phyloP scores from a whole-genome alignment of 2,888 invertebrate genomes.

The Andrena dorsata region DNA sequence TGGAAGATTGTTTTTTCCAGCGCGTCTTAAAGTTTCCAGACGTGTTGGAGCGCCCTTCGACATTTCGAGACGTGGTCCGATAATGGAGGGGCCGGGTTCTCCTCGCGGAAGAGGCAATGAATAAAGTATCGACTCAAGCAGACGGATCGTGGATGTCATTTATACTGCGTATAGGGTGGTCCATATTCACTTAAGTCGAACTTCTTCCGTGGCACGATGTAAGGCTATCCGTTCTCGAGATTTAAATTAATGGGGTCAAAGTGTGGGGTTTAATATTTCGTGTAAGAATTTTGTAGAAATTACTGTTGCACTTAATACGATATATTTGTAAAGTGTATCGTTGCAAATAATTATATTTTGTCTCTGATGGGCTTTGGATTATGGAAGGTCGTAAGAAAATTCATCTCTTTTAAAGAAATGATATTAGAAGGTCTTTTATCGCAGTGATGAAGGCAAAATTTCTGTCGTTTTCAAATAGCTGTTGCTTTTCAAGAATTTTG shows the following conservation, averaged over 20 bases:
- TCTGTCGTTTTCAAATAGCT: no score
- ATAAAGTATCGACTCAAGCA: constrained; percentile 73
- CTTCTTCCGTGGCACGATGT: background rate
- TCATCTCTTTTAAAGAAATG: no score
- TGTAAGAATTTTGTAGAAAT: no score
- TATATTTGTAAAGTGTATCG: no score
- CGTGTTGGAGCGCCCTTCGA: constrained; percentile 7
- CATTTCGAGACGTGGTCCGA: constrained; percentile 44
- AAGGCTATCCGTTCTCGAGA: background rate
- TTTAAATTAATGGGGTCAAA: background rate
- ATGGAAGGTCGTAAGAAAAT: no score
- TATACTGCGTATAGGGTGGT: constrained; percentile 14
- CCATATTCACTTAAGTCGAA: background rate
- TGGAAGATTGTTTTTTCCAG: constrained; percentile 5
- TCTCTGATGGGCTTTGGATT: no score
- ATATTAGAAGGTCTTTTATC: no score
- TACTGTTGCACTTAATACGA: no score
- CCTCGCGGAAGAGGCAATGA: constrained; percentile 64
- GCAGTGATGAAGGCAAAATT: no score
- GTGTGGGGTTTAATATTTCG: no score
- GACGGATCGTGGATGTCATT: constrained; percentile 40
- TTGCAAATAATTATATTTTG: no score
- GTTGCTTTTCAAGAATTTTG: background rate
- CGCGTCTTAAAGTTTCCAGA: background rate
- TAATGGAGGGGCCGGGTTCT: constrained; percentile 66